A percentile compares a stretch with the other conserved stretches of the same genome.
Evolutionary conservation across 2,797 vertebrate species (phyloP).

Genomic region (Malacoctenus gilli): DNA sequence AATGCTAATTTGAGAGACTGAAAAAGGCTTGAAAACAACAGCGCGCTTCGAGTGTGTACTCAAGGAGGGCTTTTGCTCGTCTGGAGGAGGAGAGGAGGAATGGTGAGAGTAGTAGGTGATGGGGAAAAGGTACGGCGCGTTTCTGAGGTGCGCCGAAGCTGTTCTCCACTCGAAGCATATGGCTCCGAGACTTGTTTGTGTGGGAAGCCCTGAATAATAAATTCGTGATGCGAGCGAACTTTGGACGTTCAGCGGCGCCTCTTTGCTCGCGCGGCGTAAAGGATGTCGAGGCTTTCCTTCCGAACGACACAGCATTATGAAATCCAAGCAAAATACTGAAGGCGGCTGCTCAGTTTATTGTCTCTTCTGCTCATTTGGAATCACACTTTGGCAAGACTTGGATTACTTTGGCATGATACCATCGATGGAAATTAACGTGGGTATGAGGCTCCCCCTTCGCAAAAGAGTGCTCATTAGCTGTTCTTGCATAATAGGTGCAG

Average conservation of each 20-base stretch:
- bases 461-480: too few relatives aligned
- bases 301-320: slow-evolving; percentile 12
- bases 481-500: too few relatives aligned
- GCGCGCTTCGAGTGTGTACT: slow-evolving; percentile 8
- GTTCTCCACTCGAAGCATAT: slow-evolving; percentile 53
- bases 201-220: slow-evolving; percentile 65
- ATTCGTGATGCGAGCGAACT: slow-evolving; percentile 52
- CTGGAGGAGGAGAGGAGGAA: slow-evolving; percentile 22
- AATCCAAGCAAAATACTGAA: slow-evolving; percentile 12
- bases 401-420: too few relatives aligned
- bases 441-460: too few relatives aligned
- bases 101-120: slow-evolving; percentile 31
- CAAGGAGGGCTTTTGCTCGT: neutral
- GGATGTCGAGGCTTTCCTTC: slow-evolving; percentile 15
- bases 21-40: slow-evolving; percentile 22
- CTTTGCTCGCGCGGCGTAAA: slow-evolving; percentile 32
- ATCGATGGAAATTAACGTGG: too few relatives aligned
- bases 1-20: slow-evolving; percentile 34
- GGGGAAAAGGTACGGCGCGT: slow-evolving; percentile 34
- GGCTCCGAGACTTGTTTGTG: slow-evolving; percentile 55
- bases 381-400: slow-evolving; percentile 1
- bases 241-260: slow-evolving; percentile 40
- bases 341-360: slow-evolving; percentile 9
- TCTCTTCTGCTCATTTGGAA: slow-evolving; percentile 5
- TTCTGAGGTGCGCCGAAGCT: slow-evolving; percentile 32